phyloP scores from a whole-genome alignment of 2,113 vertebrate species.

The Cynopterus brachyotis region DNA sequence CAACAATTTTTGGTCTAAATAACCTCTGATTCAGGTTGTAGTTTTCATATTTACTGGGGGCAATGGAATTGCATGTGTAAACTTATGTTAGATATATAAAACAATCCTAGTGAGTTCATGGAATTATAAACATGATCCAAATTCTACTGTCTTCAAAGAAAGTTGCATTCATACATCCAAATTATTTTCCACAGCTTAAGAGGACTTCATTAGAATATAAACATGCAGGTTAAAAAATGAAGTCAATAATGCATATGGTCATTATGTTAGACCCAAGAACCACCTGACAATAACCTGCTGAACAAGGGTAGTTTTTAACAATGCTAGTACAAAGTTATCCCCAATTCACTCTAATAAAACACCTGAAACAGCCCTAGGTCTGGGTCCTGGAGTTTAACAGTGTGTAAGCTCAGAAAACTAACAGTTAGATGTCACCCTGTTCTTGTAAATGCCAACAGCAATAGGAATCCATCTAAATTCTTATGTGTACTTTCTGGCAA shows the following conservation, averaged over 20 bases:
- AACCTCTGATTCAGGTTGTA: conserved; percentile 47
- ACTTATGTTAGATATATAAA: conserved; percentile 34
- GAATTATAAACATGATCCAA: not conserved
- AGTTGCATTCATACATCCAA: conserved; percentile 36
- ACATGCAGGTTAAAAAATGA: conserved; percentile 17
- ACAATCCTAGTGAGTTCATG: conserved; percentile 20
- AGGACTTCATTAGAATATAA: conserved; percentile 14
- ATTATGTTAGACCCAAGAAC: not conserved
- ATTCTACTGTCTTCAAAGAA: conserved; percentile 52
- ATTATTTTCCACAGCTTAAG: not conserved
- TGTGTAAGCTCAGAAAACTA: not conserved
- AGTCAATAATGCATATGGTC: not conserved
- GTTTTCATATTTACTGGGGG: conserved; percentile 12
- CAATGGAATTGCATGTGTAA: conserved; percentile 36
- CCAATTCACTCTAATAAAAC: not conserved
- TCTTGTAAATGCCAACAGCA: conserved; percentile 15
- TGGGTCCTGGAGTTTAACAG: not conserved
- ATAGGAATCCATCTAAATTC: not conserved
- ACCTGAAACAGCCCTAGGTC: not conserved
- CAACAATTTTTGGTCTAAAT: conserved; percentile 32
- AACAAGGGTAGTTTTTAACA: not conserved
- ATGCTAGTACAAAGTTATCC: not conserved
- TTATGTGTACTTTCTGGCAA: not conserved
- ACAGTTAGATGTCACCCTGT: not conserved
- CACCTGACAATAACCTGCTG: not conserved